A percentile compares a stretch with the other conserved stretches of the same genome.
Conservation (phyloP, 2,888 invertebrate species). For the Mantis religiosa region DNA sequence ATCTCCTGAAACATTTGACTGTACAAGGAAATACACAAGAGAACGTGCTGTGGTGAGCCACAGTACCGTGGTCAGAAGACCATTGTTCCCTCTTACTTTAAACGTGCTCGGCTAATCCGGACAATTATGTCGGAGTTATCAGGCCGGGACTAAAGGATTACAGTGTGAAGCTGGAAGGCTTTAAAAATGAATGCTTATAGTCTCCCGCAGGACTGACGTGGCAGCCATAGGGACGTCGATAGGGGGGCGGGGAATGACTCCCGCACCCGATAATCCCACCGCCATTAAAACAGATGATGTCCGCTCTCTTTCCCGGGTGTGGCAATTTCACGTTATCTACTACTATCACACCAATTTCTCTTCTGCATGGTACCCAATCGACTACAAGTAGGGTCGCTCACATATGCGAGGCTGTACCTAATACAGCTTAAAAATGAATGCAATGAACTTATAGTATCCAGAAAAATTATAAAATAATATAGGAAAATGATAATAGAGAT, state of each 20-base stretch:
- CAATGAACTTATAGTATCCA: too few species aligned
- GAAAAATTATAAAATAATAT: too few species aligned
- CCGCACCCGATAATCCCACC: not conserved
- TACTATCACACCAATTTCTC: not conserved
- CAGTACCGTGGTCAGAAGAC: not conserved
- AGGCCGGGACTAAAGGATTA: not conserved
- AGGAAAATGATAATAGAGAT: too few species aligned
- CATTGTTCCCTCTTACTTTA: not conserved
- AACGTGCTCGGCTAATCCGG: not conserved
- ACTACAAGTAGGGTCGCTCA: too few species aligned
- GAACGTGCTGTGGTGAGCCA: not conserved
- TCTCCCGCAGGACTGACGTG: not conserved
- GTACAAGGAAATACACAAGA: too few species aligned
- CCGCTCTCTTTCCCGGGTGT: not conserved
- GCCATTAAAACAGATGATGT: not conserved
- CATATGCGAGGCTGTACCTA: too few species aligned
- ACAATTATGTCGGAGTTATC: not conserved
- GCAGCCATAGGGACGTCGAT: not conserved
- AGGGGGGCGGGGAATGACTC: too few species aligned
- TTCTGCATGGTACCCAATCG: too few species aligned
- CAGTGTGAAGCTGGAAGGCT: not conserved
- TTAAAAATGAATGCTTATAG: not conserved
- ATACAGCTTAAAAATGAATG: too few species aligned
- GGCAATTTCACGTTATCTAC: not conserved
- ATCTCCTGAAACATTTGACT: too few species aligned